Percentiles rank a stretch among this genome's conserved stretches.
phyloP scores from a whole-genome alignment of 2,888 invertebrate genomes.

The Agapostemon virescens region DNA sequence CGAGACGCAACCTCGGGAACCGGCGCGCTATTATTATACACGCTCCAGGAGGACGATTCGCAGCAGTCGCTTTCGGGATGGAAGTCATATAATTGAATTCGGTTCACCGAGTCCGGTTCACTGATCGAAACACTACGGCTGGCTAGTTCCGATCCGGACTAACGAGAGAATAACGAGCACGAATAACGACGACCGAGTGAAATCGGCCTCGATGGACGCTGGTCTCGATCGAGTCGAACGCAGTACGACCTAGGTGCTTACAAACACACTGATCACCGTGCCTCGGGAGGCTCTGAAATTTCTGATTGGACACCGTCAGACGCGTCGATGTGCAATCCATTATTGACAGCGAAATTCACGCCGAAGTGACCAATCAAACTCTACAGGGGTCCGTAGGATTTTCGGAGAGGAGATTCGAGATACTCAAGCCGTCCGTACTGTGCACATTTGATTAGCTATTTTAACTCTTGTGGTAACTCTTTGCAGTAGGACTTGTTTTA shows the following conservation, averaged over 20 bases:
- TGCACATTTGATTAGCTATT: too few relatives aligned
- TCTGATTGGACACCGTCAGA: background rate
- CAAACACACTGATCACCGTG: background rate
- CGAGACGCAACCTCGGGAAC: constrained; percentile 26
- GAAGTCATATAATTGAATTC: constrained; percentile 73
- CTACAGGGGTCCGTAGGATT: background rate
- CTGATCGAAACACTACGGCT: constrained; percentile 69
- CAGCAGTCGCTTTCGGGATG: constrained; percentile 61
- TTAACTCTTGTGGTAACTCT: too few relatives aligned
- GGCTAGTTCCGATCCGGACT: constrained; percentile 67
- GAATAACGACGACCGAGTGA: constrained; percentile 54
- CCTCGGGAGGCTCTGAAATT: background rate
- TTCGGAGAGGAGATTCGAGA: background rate
- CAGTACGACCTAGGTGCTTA: background rate
- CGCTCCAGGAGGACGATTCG: constrained; percentile 54
- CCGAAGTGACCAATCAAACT: background rate
- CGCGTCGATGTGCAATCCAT: background rate
- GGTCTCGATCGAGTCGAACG: constrained; percentile 33
- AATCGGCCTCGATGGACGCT: constrained; percentile 42
- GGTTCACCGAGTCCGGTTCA: constrained; percentile 68
- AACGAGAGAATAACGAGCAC: constrained; percentile 69
- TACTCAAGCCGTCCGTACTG: too few relatives aligned
- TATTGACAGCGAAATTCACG: background rate
- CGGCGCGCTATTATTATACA: constrained; percentile 57
- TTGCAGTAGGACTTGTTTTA: too few relatives aligned